Percentiles rank a stretch among this genome's conserved stretches.
Evolutionary conservation across 2,113 vertebrate species (phyloP).

Genomic region (Acanthisitta chloris): DNA sequence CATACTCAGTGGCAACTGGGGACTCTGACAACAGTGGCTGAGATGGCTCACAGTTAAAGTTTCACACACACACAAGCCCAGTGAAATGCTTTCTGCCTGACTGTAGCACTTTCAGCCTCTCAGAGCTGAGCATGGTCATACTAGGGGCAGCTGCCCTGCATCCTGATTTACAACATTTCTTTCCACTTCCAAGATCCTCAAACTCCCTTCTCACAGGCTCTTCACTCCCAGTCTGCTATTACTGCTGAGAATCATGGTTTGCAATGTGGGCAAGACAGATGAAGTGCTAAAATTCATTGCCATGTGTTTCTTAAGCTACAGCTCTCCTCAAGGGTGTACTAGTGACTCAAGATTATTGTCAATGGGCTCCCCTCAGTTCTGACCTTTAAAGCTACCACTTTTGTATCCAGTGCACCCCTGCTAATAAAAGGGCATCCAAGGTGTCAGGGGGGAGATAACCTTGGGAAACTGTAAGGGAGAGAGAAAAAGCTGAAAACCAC

Average conservation of each 20-base stretch:
- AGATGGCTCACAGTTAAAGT: background rate
- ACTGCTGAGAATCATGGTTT: background rate
- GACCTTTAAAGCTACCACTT: background rate
- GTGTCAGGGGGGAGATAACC: background rate
- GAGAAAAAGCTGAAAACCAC: background rate
- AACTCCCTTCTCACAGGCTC: background rate
- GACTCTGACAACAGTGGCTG: background rate
- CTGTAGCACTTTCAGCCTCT: background rate
- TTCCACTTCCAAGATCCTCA: background rate
- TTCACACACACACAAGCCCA: background rate
- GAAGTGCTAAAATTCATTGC: background rate
- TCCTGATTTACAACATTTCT: background rate
- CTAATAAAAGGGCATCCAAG: background rate
- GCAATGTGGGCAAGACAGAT: background rate
- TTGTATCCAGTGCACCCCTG: background rate
- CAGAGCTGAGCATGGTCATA: background rate
- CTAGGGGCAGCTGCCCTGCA: background rate
- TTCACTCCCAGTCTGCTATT: background rate
- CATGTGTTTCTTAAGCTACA: background rate
- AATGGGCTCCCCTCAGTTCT: background rate
- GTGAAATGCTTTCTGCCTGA: background rate
- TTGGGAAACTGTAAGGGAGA: rapidly evolving
- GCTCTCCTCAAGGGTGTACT: background rate
- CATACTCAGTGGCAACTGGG: background rate
- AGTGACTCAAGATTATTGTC: background rate